A percentile compares a stretch with the other conserved stretches of the same genome.
Conservation (phyloP, 2,113 vertebrate species). For the Colinus virginianus region DNA sequence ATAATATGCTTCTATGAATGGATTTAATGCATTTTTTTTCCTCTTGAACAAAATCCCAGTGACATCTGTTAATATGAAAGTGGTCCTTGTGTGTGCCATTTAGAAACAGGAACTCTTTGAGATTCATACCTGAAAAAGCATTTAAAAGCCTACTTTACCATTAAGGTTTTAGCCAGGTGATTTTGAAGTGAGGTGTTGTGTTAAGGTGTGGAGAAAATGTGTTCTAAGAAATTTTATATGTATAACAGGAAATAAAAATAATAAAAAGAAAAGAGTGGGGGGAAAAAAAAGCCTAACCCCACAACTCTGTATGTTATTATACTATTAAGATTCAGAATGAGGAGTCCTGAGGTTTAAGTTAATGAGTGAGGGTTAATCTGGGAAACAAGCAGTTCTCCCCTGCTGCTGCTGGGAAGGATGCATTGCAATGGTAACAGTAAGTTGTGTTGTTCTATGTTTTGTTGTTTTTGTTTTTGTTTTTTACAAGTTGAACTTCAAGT, state of each 20-base stretch:
- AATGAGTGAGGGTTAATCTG: accelerated
- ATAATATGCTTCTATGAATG: neutral
- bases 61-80: too few relatives aligned
- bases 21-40: neutral
- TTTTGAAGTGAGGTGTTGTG: neutral
- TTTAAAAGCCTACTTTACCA: neutral
- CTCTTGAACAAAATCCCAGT: neutral
- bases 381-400: neutral
- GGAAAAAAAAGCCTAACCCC: neutral
- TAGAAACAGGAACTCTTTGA: neutral
- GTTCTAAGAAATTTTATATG: neutral
- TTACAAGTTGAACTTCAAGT: neutral
- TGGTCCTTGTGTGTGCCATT: neutral
- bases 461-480: neutral
- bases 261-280: too few relatives aligned
- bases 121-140: neutral
- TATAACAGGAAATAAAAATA: neutral
- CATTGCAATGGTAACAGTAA: neutral
- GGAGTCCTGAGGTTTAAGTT: accelerated
- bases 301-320: neutral
- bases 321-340: neutral
- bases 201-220: neutral
- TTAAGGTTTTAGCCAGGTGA: neutral
- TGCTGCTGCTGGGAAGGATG: neutral
- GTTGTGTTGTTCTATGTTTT: neutral